Evolutionary conservation across 2,797 vertebrate species (phyloP).

Genomic region (Mionectes olivaceus): DNA sequence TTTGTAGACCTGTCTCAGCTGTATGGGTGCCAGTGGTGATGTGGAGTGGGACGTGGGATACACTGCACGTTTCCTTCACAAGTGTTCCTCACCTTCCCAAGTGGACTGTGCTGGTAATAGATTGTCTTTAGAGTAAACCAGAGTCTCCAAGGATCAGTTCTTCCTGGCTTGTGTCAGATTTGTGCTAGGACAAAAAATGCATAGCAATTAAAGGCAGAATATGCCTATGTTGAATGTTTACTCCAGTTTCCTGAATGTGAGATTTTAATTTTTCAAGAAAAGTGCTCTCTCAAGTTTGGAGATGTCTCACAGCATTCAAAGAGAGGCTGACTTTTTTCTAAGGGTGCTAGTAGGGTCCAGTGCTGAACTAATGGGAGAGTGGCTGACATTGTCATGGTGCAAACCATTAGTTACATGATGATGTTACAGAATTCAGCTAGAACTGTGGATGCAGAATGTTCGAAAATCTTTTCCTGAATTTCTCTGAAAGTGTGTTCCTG

Average conservation of each 20-base stretch:
- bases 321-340: neutral
- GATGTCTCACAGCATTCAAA: neutral
- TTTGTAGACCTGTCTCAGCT: neutral
- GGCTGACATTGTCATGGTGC: neutral
- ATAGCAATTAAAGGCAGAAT: neutral
- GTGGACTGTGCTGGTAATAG: neutral
- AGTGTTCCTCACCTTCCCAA: neutral
- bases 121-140: neutral
- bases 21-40: neutral
- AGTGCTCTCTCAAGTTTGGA: neutral
- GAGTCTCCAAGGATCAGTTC: neutral
- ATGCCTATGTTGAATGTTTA: neutral
- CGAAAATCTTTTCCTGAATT: neutral
- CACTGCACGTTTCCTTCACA: neutral
- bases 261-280: neutral
- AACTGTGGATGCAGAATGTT: neutral
- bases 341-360: neutral
- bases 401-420: accelerated
- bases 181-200: neutral
- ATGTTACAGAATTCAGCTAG: neutral
- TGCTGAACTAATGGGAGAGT: neutral
- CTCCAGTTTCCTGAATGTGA: neutral
- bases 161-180: neutral
- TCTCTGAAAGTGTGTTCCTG: neutral
- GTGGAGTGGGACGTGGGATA: neutral